A percentile compares a stretch with the other conserved stretches of the same genome.
phyloP scores from a whole-genome alignment of 2,888 invertebrate species.

The Drosophila siamana region DNA sequence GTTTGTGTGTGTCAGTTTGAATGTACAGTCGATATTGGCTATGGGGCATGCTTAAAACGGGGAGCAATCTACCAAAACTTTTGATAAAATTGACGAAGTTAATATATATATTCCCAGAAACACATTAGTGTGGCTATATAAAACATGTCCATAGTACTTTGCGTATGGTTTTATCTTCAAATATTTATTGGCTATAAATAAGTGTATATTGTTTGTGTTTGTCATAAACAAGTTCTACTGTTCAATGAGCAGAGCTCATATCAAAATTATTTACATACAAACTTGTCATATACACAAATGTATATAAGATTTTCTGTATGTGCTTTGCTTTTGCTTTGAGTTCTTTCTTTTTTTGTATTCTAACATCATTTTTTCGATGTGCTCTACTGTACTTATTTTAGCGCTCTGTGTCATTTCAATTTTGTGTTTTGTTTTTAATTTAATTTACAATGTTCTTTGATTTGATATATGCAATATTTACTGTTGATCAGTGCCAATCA shows the following conservation, averaged over 20 bases:
- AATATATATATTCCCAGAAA: slow-evolving; percentile 1
- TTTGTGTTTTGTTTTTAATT: slow-evolving; percentile 3
- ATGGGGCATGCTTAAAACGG: slow-evolving; percentile 29
- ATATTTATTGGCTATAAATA: not conserved
- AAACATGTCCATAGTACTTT: not conserved
- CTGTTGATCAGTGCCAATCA: slow-evolving; percentile 41
- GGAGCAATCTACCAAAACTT: slow-evolving; percentile 26
- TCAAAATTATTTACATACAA: slow-evolving; percentile 38
- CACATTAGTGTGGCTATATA: not conserved
- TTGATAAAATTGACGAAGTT: slow-evolving; percentile 18
- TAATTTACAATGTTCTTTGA: not conserved
- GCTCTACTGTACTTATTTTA: slow-evolving; percentile 61
- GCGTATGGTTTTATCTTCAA: not conserved
- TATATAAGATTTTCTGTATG: slow-evolving; percentile 29
- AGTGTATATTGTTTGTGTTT: not conserved
- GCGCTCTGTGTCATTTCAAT: slow-evolving; percentile 10
- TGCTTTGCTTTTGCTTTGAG: slow-evolving; percentile 43
- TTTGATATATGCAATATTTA: slow-evolving; percentile 14
- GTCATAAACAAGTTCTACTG: slow-evolving; percentile 41
- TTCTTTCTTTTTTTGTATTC: slow-evolving; percentile 28
- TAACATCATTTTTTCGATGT: slow-evolving; percentile 45
- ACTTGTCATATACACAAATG: slow-evolving; percentile 11
- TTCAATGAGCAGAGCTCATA: slow-evolving; percentile 51
- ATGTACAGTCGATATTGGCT: slow-evolving; percentile 71
- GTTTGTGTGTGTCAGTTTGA: slow-evolving; percentile 26